phyloP scores from a whole-genome alignment of 1,140 invertebrate genomes.

The Aphelenchoides fujianensis region DNA sequence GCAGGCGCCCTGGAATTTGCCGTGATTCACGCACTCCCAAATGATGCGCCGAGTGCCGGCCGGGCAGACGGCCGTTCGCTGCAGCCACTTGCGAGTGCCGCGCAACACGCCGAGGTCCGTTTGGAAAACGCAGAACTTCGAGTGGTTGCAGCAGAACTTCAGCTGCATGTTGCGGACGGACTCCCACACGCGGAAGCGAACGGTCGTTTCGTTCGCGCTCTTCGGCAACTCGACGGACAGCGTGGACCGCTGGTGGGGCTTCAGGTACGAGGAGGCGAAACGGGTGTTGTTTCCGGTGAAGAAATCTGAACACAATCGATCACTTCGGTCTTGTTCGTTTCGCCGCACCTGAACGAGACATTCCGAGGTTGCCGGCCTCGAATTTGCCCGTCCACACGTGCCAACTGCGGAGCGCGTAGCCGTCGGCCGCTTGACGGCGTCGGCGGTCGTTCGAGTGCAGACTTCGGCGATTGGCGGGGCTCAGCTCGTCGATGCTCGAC shows the following conservation, averaged over 20 bases:
- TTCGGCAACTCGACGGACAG: slow-evolving; percentile 36
- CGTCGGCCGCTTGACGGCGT: background rate
- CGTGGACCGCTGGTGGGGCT: slow-evolving; percentile 39
- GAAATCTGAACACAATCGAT: slow-evolving; percentile 21
- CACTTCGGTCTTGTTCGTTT: too few relatives aligned
- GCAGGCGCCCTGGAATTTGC: slow-evolving; percentile 49
- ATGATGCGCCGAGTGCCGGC: slow-evolving; percentile 49
- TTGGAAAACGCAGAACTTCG: slow-evolving; percentile 46
- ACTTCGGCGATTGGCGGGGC: slow-evolving; percentile 6
- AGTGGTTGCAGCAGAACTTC: slow-evolving; percentile 44
- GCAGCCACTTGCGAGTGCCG: slow-evolving; percentile 44
- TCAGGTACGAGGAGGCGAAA: slow-evolving; percentile 51
- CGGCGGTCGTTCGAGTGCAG: background rate
- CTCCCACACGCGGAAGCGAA: slow-evolving; percentile 48
- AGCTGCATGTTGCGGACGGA: slow-evolving; percentile 47
- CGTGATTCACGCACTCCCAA: slow-evolving; percentile 49
- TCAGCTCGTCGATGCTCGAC: slow-evolving; percentile 23
- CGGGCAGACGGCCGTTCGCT: slow-evolving; percentile 46
- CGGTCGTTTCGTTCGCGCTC: slow-evolving; percentile 24
- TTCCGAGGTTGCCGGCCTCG: background rate
- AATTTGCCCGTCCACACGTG: background rate
- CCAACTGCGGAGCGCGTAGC: background rate
- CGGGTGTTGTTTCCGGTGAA: slow-evolving; percentile 46
- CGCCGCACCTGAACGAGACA: too few relatives aligned
- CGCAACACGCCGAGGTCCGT: slow-evolving; percentile 46